Conservation (phyloP, 2,888 invertebrate species). For the Ormyrus pomaceus region DNA sequence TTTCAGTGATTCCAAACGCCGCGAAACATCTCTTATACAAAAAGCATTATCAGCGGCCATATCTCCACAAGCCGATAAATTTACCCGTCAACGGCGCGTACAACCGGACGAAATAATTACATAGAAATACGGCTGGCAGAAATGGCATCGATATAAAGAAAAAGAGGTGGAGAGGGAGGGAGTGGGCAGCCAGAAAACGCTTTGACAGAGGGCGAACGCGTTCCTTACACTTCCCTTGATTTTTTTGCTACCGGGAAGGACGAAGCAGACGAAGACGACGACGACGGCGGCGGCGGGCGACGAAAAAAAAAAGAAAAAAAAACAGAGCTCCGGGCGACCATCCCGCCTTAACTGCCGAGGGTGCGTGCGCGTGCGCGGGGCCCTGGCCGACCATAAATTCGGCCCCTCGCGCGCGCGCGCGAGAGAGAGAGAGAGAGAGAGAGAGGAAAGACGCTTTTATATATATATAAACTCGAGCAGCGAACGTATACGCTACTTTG, state of each 20-base stretch:
- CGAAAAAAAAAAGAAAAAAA: no score
- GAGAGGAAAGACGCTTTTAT: no score
- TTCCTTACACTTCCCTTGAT: not conserved
- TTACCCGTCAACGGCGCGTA: constrained; percentile 10
- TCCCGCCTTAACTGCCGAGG: constrained; percentile 56
- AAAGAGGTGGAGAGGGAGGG: not conserved
- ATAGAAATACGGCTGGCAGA: constrained; percentile 28
- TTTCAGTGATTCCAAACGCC: no score
- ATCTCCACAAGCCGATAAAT: constrained; percentile 20
- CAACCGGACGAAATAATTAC: constrained; percentile 39
- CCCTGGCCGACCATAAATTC: constrained; percentile 58
- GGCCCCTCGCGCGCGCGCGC: constrained; percentile 7
- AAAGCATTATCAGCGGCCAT: no score
- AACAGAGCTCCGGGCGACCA: constrained; percentile 42
- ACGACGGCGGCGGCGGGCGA: no score
- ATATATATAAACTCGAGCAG: no score
- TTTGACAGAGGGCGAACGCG: constrained; percentile 17
- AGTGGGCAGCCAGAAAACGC: not conserved
- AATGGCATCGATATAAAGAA: constrained; percentile 33
- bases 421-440: no score
- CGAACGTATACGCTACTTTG: not conserved
- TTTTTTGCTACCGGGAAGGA: constrained; percentile 41
- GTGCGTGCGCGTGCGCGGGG: not conserved
- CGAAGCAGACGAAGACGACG: constrained; percentile 7
- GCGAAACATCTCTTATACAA: no score